phyloP scores from a whole-genome alignment of 2,113 vertebrate species.

The Bubo bubo region DNA sequence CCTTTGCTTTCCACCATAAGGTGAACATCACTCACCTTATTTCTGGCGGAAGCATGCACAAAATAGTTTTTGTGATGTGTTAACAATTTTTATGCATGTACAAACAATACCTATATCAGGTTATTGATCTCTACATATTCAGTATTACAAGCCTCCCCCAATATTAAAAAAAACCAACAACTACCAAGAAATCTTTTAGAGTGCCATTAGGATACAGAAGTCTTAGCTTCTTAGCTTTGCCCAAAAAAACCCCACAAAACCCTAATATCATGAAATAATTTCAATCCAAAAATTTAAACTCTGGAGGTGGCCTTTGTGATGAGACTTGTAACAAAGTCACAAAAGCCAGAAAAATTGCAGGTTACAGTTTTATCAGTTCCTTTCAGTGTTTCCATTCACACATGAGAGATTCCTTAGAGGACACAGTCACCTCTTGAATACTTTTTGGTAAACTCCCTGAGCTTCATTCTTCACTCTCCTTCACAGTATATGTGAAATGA shows the following conservation, averaged over 20 bases:
- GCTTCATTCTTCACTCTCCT: not conserved
- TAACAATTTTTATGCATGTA: not conserved
- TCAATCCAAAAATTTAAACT: not conserved
- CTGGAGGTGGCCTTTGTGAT: not conserved
- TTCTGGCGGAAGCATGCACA: not conserved
- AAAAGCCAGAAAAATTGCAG: not conserved
- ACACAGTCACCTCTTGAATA: not conserved
- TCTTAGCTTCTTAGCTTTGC: not conserved
- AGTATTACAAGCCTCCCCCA: not conserved
- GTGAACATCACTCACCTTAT: fast-evolving
- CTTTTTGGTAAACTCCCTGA: fast-evolving
- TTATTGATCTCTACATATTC: not conserved
- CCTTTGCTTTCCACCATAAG: fast-evolving
- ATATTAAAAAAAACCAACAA: not conserved
- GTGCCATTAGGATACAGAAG: not conserved
- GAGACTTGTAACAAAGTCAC: not conserved
- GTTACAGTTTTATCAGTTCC: not conserved
- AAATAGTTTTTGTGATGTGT: not conserved
- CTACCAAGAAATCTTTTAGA: not conserved
- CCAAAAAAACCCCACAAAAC: not conserved
- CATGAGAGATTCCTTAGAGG: not conserved
- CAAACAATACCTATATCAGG: not conserved
- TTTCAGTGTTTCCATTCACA: fast-evolving
- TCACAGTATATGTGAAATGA: not conserved
- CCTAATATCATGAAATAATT: not conserved